Evolutionary conservation across 1,140 invertebrate genomes (phyloP), one percentile per base, ranked within the genome.

Genomic region (Maconellicoccus hirsutus): DNA sequence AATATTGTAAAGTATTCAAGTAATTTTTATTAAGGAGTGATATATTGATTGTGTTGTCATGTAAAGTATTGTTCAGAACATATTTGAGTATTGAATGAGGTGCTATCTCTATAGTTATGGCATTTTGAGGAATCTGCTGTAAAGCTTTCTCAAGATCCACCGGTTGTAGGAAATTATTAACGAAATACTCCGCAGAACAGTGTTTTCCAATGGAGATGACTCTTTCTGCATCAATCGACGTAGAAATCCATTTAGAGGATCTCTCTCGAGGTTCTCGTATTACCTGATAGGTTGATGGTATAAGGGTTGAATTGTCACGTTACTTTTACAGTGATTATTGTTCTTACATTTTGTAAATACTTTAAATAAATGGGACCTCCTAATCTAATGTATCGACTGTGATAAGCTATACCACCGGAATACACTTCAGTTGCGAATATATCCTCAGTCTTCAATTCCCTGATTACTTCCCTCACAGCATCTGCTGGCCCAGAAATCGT

Each of bases 91-190:
- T 84, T 82, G 52, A 86, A 77, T n/a, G 85, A 77, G 71, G 83
- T n/a, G 83, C 83, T 59, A 85, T 80, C 77, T 86, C 85, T 63
- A 87, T 89, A 0, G 87, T 85, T 70, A 96, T 81, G 0, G 93
- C 88, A 78, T 94, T 88, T 59, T 82, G 80, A 0, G 91, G 92
- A 25, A 97, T 86, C 69, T 89, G 80, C 10, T 83, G 80, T 0
- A 90, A 80, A 0, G 88, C 89, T 79, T 95, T 91, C 76, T 94
- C 89, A 76, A 96, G 96, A 0, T 93, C 80, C 12, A 73, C 86
- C 19, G 84, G 82, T 27, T 89, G 91, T 21, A 86, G 79, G 14
- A 89, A 79, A 76, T 89, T 89, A 78, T 88, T 87, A 16, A 86
- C 84, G 76, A 86, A 84, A 75, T 89, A 89, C n/a, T 84, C 84